Conservation (phyloP, 1,140 invertebrate species). For the Bradynema listronoti region DNA sequence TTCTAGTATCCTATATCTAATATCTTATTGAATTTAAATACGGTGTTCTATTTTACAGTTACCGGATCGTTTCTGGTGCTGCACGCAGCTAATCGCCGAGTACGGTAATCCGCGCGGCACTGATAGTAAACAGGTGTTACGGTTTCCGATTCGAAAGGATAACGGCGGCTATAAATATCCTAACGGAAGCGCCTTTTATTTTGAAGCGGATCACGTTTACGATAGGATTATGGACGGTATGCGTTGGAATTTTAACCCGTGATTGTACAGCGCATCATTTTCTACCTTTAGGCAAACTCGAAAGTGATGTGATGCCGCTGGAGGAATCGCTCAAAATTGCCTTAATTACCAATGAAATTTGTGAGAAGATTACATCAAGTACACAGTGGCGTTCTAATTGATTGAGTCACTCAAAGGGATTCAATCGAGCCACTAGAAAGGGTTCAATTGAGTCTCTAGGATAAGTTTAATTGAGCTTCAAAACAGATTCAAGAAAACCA, state of each 20-base stretch:
- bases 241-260: too few species aligned
- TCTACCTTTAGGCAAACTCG: not conserved
- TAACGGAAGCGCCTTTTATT: conserved; percentile 7
- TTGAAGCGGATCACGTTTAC: conserved; percentile 14
- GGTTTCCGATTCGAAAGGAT: conserved; percentile 10
- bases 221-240: conserved; percentile 3
- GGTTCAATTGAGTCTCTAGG: too few species aligned
- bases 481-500: too few species aligned
- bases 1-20: not conserved
- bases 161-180: conserved; percentile 7
- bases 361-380: not conserved
- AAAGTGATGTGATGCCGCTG: conserved; percentile 14
- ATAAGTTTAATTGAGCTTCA: too few species aligned
- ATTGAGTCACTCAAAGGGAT: too few species aligned
- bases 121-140: not conserved
- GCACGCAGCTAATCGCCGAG: not conserved
- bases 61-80: conserved; percentile 12
- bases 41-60: conserved; percentile 2
- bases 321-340: conserved; percentile 12
- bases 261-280: not conserved
- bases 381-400: too few species aligned
- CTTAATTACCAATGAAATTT: conserved; percentile 4
- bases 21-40: not conserved
- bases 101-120: not conserved
- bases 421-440: too few species aligned